Conservation (phyloP, 2,797 vertebrate species). For the Oreonectes daqikongensis region DNA sequence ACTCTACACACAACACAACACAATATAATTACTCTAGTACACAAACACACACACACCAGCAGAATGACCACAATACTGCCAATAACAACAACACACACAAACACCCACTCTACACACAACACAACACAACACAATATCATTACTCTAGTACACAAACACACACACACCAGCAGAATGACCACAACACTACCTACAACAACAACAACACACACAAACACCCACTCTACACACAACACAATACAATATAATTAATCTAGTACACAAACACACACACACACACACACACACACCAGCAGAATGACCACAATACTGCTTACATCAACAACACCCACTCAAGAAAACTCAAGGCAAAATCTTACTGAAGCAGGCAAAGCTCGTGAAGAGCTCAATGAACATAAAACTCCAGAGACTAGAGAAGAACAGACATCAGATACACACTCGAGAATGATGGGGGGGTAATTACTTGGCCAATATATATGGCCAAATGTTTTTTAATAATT, state of each 20-base stretch:
- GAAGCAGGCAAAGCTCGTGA: too few species aligned
- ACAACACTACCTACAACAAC: slow-evolving; percentile 81
- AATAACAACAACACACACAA: slow-evolving; percentile 88
- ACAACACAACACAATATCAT: background rate
- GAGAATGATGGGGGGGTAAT: too few species aligned
- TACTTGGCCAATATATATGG: too few species aligned
- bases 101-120: slow-evolving; percentile 89
- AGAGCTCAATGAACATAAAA: too few species aligned
- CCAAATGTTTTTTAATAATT: too few species aligned
- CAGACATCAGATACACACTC: too few species aligned
- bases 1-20: slow-evolving; percentile 79
- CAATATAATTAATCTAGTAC: too few species aligned
- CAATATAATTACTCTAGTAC: slow-evolving; percentile 55
- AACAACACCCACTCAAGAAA: slow-evolving; percentile 94
- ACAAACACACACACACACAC: background rate
- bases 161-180: slow-evolving; percentile 72
- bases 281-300: slow-evolving; percentile 64
- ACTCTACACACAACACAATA: slow-evolving; percentile 78
- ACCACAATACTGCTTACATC: slow-evolving; percentile 84
- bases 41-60: slow-evolving; percentile 94
- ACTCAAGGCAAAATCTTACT: too few species aligned
- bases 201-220: slow-evolving; percentile 93
- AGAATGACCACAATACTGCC: slow-evolving; percentile 88
- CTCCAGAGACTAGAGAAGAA: too few species aligned
- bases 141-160: too few species aligned